Percentiles rank a stretch among this genome's conserved stretches.
phyloP scores from a whole-genome alignment of 2,113 vertebrate genomes.

The Mustela nigripes region DNA sequence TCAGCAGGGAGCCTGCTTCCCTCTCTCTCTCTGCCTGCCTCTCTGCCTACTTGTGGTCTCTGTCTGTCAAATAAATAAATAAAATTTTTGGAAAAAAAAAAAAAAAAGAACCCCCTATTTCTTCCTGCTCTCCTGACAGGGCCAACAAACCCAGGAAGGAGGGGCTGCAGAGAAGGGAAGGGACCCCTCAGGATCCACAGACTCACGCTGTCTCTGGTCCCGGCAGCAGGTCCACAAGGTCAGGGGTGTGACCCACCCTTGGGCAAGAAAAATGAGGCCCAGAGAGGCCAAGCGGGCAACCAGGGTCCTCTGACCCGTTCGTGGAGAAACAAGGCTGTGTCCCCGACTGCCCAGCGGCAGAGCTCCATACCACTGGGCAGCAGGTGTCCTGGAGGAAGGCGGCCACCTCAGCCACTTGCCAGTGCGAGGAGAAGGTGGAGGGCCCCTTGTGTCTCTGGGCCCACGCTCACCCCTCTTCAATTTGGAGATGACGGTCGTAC shows the following conservation, averaged over 20 bases:
- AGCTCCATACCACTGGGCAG: accelerated
- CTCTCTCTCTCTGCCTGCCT: no score
- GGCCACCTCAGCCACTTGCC: accelerated
- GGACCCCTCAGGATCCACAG: accelerated
- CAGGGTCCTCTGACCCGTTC: accelerated
- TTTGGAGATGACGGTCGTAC: accelerated
- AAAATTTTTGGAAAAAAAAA: no score
- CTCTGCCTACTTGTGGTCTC: no score
- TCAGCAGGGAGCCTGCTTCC: no score
- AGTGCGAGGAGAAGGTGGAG: accelerated
- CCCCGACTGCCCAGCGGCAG: accelerated
- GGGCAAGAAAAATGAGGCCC: not conserved
- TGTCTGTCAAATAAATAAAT: no score
- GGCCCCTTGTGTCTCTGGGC: accelerated
- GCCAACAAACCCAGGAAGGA: not conserved
- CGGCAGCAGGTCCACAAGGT: accelerated
- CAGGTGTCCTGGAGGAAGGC: accelerated
- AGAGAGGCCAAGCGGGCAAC: accelerated
- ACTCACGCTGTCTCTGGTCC: not conserved
- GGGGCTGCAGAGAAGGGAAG: accelerated
- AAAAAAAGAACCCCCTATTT: no score
- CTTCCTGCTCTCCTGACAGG: not conserved
- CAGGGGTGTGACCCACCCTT: accelerated
- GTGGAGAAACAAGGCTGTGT: not conserved
- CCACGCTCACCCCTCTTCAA: accelerated